Evolutionary conservation across 2,113 vertebrate genomes (phyloP).

Genomic region (Donacobius atricapilla): DNA sequence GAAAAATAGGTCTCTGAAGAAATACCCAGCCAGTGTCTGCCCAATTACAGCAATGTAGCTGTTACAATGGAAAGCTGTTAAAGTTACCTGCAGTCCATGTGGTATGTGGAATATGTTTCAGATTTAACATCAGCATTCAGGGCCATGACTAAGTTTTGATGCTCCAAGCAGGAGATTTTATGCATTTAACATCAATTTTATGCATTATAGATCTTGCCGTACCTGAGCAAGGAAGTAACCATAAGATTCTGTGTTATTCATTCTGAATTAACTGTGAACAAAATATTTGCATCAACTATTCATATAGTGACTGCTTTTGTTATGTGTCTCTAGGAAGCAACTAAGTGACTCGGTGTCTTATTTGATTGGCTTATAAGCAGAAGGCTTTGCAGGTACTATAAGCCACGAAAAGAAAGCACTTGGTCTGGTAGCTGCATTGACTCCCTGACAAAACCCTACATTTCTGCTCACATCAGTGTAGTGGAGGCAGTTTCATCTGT

Average conservation of each 20-base stretch:
- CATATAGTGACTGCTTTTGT: not conserved
- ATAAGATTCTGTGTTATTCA: conserved; percentile 3
- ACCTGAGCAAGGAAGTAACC: not conserved
- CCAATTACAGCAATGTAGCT: not conserved
- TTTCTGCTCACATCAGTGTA: conserved; percentile 10
- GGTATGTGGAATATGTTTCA: conserved; percentile 21
- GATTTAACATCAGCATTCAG: conserved; percentile 52
- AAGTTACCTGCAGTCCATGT: not conserved
- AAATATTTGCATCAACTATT: conserved; percentile 39
- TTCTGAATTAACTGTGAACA: conserved; percentile 44
- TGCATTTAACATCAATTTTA: conserved; percentile 22
- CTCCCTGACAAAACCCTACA: conserved; percentile 28
- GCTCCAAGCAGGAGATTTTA: conserved; percentile 26
- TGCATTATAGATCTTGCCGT: conserved; percentile 23
- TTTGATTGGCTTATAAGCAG: conserved; percentile 55
- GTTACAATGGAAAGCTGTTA: not conserved
- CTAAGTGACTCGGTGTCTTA: conserved; percentile 7
- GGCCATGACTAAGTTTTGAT: conserved; percentile 20
- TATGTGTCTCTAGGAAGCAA: conserved; percentile 21
- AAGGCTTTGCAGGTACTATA: not conserved
- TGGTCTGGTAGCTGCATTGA: conserved; percentile 8
- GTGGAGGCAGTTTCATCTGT: conserved; percentile 55
- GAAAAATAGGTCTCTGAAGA: conserved; percentile 35
- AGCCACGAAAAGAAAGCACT: not conserved
- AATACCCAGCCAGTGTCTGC: not conserved